Evolutionary conservation across 1,140 invertebrate genomes (phyloP).

Genomic region (Matsumurasca onukii): DNA sequence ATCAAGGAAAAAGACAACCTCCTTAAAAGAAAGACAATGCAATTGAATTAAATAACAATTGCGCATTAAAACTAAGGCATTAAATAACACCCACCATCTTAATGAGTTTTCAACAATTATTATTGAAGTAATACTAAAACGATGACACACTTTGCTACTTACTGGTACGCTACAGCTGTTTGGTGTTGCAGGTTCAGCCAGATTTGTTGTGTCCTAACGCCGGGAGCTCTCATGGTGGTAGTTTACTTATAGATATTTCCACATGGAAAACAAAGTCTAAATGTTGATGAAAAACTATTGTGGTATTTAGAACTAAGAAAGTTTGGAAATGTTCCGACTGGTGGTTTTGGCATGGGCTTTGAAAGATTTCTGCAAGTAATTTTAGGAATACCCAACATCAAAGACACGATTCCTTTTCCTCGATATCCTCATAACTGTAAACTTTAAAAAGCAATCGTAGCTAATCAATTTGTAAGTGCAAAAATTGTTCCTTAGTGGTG

Average conservation of each 20-base stretch:
- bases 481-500: no score
- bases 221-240: slow-evolving; percentile 92
- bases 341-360: slow-evolving; percentile 94
- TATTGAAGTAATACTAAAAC: no score
- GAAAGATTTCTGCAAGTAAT: slow-evolving; percentile 87
- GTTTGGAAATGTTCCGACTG: slow-evolving; percentile 85
- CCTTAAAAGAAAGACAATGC: no score
- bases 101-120: no score
- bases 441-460: slow-evolving; percentile 54
- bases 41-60: no score
- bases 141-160: no score
- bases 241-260: no score
- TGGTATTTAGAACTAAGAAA: slow-evolving; percentile 93
- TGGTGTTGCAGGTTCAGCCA: slow-evolving; percentile 70
- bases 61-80: no score
- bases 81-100: no score
- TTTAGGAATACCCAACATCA: slow-evolving; percentile 81
- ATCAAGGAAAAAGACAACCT: no score
- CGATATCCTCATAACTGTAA: slow-evolving; percentile 87
- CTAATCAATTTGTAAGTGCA: not conserved
- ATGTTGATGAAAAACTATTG: slow-evolving; percentile 58
- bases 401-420: slow-evolving; percentile 94
- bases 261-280: no score
- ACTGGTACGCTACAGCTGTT: no score
- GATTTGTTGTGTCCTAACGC: slow-evolving; percentile 81